Evolutionary conservation across 2,888 invertebrate genomes (phyloP).

Genomic region (Apodemia mormo): DNA sequence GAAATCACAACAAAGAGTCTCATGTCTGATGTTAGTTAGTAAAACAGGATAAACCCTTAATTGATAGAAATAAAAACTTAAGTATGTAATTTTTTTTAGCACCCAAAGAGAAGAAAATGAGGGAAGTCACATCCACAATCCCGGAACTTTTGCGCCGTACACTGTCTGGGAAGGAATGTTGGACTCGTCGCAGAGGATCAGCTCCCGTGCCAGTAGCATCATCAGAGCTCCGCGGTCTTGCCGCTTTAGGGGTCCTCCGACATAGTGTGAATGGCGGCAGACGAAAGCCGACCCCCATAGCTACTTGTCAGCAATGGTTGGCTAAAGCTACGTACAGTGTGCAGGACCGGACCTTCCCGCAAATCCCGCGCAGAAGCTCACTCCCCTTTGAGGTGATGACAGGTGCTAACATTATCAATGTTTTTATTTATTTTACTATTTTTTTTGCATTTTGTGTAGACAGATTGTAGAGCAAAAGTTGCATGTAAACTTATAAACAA

Average conservation of each 20-base stretch:
- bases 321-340: slow-evolving; percentile 46
- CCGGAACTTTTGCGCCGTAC: slow-evolving; percentile 55
- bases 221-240: slow-evolving; percentile 51
- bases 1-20: too few relatives aligned
- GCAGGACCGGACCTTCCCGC: slow-evolving; percentile 45
- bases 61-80: too few relatives aligned
- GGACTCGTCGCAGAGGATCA: slow-evolving; percentile 59
- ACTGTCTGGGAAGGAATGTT: slow-evolving; percentile 51
- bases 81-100: slow-evolving; percentile 39
- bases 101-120: slow-evolving; percentile 55
- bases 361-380: slow-evolving; percentile 60
- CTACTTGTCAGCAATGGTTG: slow-evolving; percentile 59
- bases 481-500: too few relatives aligned
- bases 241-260: slow-evolving; percentile 43
- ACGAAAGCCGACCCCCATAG: slow-evolving; percentile 48
- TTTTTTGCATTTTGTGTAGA: slow-evolving; percentile 24
- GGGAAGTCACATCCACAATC: slow-evolving; percentile 48
- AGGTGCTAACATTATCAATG: slow-evolving; percentile 52
- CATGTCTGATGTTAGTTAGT: too few relatives aligned
- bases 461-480: too few relatives aligned
- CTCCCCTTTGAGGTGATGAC: slow-evolving; percentile 73
- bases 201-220: slow-evolving; percentile 58
- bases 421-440: slow-evolving; percentile 45
- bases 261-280: slow-evolving; percentile 54
- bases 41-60: too few relatives aligned